Evolutionary conservation across 30 jellyfish, hydroid and myxozoan species (phyloP), one percentile per base, ranked within the genome.

Genomic region (Nemopilema nomurai): DNA sequence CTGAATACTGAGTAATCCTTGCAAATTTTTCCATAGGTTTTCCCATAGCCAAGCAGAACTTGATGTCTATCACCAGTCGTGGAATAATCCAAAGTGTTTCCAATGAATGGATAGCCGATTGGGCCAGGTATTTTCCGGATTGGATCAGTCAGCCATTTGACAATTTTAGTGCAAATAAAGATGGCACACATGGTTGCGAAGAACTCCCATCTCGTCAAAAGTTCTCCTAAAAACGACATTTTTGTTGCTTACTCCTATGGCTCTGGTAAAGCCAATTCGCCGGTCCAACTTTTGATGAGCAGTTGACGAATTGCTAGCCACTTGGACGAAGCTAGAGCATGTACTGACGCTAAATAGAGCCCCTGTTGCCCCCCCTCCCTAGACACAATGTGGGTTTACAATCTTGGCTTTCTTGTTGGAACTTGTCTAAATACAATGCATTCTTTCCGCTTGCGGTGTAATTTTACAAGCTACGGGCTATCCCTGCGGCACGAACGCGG

Each of bases 71-170:
- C 83, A 16, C 52, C 51, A 73, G 21, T 29, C 28, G 9, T 68
- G 1, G 81, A 27, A 63, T 62, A 83, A 49, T 70, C 86, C 13
- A 83, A 72, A 4, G 86, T 71, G 53, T 62, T 83, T 20, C 92
- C 92, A 70, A 83, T 51, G 49, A 83, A 28, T 52, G 92, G 86
- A 19, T 18, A 32, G 20, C 92, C 80, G 16, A 62, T 21, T 22
- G 92, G 86, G 22, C 92, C 92, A 1, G 86, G 86, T 1, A 83
- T 52, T 17, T 71, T 83, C 71, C 86, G 1, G 51, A 83, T 24
- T 23, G 92, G 92, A 57, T 83, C 86, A 8, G 62, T 7, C 80
- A 51, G 57, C 90, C 90, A 81, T 52, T 41, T 74, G 68, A 82
- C 24, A 51, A 70, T 28, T 21, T 71, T 68, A 31, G 90, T 30